Evolutionary conservation across 2,113 vertebrate genomes (phyloP).

Genomic region (Poecile atricapillus): DNA sequence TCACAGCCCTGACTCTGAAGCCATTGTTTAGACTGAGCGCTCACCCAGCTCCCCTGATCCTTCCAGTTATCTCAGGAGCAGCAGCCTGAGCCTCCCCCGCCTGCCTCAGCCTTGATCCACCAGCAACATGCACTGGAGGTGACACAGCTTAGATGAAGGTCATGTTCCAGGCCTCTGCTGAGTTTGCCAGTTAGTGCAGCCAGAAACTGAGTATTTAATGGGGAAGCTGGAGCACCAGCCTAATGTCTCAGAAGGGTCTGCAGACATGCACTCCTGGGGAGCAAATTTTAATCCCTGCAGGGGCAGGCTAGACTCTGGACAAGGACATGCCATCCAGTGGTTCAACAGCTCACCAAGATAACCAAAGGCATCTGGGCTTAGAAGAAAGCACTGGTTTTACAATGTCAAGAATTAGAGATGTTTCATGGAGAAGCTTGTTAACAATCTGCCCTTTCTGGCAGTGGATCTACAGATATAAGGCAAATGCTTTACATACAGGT

Average conservation of each 20-base stretch:
- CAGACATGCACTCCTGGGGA: not conserved
- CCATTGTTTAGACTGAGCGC: constrained; percentile 30
- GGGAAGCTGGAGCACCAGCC: not conserved
- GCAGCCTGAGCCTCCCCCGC: constrained; percentile 14
- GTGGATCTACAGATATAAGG: not conserved
- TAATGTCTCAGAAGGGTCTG: not conserved
- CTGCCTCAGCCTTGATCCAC: constrained; percentile 13
- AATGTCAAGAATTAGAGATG: not conserved
- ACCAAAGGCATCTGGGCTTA: not conserved
- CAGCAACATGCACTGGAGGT: not conserved
- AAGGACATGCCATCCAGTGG: not conserved
- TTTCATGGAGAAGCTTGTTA: not conserved
- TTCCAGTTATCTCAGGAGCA: constrained; percentile 41
- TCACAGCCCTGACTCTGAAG: constrained; percentile 31
- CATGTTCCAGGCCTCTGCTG: not conserved
- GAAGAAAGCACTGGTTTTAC: not conserved
- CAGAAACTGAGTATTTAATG: not conserved
- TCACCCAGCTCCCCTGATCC: constrained; percentile 15
- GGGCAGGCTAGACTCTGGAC: not conserved
- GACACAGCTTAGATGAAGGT: not conserved
- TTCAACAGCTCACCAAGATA: not conserved
- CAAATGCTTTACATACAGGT: not conserved
- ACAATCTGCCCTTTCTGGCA: not conserved
- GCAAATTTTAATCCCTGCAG: not conserved
- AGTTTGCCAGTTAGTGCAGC: not conserved